Conservation (phyloP, 2,888 invertebrate species). For the Lepas anatifera region DNA sequence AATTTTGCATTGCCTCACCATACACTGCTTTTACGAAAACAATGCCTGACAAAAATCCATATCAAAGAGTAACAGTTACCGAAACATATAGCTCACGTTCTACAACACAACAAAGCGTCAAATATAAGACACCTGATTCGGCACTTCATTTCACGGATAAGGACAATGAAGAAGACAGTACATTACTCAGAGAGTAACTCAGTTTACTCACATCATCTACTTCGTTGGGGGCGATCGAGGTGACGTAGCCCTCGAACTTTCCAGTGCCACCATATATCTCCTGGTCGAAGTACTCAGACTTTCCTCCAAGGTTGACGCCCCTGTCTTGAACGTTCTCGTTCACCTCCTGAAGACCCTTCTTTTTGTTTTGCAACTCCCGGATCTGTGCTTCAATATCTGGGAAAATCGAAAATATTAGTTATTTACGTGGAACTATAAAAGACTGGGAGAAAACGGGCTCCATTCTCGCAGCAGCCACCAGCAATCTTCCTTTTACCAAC, state of each 20-base stretch:
- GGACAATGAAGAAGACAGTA: not conserved
- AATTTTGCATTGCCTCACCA: too few relatives aligned
- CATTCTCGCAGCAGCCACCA: too few relatives aligned
- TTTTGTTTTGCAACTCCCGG: constrained; percentile 14
- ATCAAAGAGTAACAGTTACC: too few relatives aligned
- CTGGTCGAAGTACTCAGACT: not conserved
- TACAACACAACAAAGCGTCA: too few relatives aligned
- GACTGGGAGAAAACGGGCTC: too few relatives aligned
- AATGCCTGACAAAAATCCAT: too few relatives aligned
- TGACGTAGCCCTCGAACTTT: constrained; percentile 9
- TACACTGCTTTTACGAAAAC: too few relatives aligned
- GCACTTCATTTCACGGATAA: too few relatives aligned
- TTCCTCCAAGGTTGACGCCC: not conserved
- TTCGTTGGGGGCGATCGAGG: constrained; percentile 5
- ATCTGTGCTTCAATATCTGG: constrained; percentile 20
- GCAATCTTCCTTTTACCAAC: too few relatives aligned
- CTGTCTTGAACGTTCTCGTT: constrained; percentile 4
- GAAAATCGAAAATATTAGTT: not conserved
- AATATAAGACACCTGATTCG: too few relatives aligned
- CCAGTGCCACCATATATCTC: not conserved
- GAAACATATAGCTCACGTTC: too few relatives aligned
- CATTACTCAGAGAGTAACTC: not conserved
- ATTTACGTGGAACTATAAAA: too few relatives aligned
- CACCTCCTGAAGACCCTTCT: constrained; percentile 11
- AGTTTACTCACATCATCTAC: constrained; percentile 9